Conservation (phyloP, 2,797 vertebrate genomes). For the Netta rufina region DNA sequence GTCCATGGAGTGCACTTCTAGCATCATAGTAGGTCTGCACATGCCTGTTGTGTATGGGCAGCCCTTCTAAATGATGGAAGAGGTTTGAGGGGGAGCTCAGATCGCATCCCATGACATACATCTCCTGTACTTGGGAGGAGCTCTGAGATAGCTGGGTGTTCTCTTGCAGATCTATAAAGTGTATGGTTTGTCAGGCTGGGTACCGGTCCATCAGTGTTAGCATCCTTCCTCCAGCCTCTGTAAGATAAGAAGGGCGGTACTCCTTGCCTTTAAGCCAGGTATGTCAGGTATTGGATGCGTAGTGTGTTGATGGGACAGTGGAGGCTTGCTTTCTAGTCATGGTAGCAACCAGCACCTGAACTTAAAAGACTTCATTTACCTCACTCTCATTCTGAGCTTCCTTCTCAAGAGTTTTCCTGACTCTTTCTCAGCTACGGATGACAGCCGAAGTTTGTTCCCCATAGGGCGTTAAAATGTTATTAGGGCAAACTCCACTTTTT, state of each 20-base stretch:
- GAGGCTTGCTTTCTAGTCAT: neutral
- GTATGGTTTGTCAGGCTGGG: neutral
- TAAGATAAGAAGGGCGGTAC: neutral
- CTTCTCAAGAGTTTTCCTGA: neutral
- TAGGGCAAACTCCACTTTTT: neutral
- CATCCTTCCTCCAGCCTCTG: neutral
- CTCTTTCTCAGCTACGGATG: neutral
- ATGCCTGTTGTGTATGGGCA: accelerated
- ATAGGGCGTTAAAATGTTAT: neutral
- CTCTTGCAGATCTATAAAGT: neutral
- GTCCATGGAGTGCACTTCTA: accelerated
- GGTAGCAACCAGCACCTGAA: neutral
- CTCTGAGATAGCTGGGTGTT: neutral
- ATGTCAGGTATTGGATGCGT: neutral
- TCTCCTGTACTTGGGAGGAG: neutral
- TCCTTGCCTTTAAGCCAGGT: neutral
- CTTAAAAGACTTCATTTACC: neutral
- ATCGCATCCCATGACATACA: neutral
- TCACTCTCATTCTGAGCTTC: neutral
- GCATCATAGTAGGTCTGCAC: accelerated
- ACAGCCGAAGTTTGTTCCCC: neutral
- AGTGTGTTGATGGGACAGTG: neutral
- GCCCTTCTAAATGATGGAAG: neutral
- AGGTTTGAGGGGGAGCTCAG: neutral
- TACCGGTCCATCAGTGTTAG: neutral